phyloP scores from a whole-genome alignment of 2,113 vertebrate genomes.

The Pelodiscus sinensis region DNA sequence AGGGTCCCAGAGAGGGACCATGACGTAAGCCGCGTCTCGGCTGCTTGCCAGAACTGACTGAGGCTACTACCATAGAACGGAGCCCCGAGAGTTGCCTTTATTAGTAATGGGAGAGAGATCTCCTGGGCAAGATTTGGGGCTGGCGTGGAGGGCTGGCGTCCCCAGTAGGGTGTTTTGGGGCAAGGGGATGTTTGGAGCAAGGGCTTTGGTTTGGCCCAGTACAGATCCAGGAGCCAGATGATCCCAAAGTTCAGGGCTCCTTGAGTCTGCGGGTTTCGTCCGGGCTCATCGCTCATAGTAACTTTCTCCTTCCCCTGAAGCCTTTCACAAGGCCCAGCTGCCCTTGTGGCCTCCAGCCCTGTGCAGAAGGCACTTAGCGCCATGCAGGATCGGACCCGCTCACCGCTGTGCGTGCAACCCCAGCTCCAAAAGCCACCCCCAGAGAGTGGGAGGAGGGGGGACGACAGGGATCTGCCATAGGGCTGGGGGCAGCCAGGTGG shows the following conservation, averaged over 20 bases:
- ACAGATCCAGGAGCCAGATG: neutral
- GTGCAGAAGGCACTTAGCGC: neutral
- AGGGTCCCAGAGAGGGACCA: neutral
- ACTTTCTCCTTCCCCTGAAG: neutral
- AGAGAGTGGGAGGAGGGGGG: neutral
- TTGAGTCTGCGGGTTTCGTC: neutral
- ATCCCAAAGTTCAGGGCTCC: neutral
- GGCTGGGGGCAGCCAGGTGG: neutral
- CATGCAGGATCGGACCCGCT: neutral
- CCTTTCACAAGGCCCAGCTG: neutral
- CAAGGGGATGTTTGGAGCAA: neutral
- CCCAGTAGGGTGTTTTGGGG: neutral
- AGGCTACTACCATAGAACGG: neutral
- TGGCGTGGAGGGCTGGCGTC: neutral
- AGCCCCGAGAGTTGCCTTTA: neutral
- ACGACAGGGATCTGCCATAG: neutral
- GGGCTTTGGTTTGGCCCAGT: neutral
- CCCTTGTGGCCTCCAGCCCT: neutral
- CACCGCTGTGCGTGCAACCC: neutral
- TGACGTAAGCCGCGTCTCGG: neutral
- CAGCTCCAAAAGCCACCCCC: neutral
- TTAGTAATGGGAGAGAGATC: neutral
- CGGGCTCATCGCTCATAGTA: neutral
- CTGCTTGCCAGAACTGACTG: neutral
- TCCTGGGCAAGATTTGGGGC: neutral